Evolutionary conservation across 2,113 vertebrate species (phyloP).

Genomic region (Steatornis caripensis): DNA sequence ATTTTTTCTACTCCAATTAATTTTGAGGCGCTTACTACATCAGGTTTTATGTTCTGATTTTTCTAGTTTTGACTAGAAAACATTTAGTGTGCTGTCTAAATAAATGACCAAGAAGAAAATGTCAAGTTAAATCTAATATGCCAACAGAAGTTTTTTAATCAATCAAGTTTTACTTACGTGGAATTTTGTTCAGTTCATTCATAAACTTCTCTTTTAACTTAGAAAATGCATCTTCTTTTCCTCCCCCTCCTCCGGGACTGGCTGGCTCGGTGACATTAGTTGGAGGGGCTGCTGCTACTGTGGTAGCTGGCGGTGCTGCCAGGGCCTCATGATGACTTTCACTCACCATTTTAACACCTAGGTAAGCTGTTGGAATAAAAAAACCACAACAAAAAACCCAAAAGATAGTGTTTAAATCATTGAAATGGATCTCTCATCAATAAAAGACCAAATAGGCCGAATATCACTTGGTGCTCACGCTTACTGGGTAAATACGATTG

Average conservation of each 20-base stretch:
- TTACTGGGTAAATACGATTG: slow-evolving; percentile 74
- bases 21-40: neutral
- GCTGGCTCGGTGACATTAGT: slow-evolving; percentile 85
- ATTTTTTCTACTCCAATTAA: neutral
- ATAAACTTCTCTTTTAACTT: slow-evolving; percentile 98
- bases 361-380: slow-evolving; percentile 35
- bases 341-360: slow-evolving; percentile 74
- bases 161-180: slow-evolving; percentile 81
- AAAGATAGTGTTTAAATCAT: slow-evolving; percentile 21
- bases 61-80: neutral
- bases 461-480: slow-evolving; percentile 66
- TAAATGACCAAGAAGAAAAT: neutral
- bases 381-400: neutral
- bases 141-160: neutral
- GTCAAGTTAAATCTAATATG: neutral
- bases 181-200: slow-evolving; percentile 98
- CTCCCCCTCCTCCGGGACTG: slow-evolving; percentile 76
- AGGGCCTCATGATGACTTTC: slow-evolving; percentile 90
- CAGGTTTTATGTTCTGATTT: neutral
- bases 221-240: slow-evolving; percentile 91
- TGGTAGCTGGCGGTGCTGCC: slow-evolving; percentile 83
- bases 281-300: slow-evolving; percentile 69
- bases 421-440: slow-evolving; percentile 23
- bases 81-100: neutral
- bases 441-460: slow-evolving; percentile 4